Evolutionary conservation across 2,888 invertebrate species (phyloP).

Genomic region (Hydropsyche betteni): DNA sequence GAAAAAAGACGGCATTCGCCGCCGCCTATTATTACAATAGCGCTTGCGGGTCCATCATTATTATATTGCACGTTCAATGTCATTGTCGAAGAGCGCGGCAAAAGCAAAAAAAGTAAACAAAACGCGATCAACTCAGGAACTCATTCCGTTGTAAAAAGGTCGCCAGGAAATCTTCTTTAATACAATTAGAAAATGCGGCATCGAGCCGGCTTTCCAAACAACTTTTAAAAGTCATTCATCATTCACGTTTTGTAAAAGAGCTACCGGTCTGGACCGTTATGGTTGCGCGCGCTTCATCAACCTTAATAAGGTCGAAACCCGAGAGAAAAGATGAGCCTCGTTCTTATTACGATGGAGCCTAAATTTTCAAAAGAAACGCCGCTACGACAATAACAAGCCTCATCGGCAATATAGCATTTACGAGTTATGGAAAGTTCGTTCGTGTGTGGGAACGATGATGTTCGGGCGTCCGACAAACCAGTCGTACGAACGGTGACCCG

Average conservation of each 20-base stretch:
- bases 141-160: slow-evolving; percentile 10
- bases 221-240: slow-evolving; percentile 38
- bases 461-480: slow-evolving; percentile 10
- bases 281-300: slow-evolving; percentile 8
- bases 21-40: slow-evolving; percentile 4
- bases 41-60: slow-evolving; percentile 22
- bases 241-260: slow-evolving; percentile 15
- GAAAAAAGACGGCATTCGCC: slow-evolving; percentile 27
- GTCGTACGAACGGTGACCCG: slow-evolving; percentile 24
- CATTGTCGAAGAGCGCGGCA: neutral
- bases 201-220: slow-evolving; percentile 46
- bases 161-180: slow-evolving; percentile 34
- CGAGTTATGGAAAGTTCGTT: slow-evolving; percentile 21
- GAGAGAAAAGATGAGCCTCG: neutral
- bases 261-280: slow-evolving; percentile 8
- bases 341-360: neutral
- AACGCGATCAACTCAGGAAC: neutral
- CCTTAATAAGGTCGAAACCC: slow-evolving; percentile 15
- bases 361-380: no score
- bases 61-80: slow-evolving; percentile 29
- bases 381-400: no score
- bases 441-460: slow-evolving; percentile 25
- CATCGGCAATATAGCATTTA: slow-evolving; percentile 10
- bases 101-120: slow-evolving; percentile 11
- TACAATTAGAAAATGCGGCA: slow-evolving; percentile 48